Percentiles rank a stretch among this genome's conserved stretches.
Evolutionary conservation across 2,888 invertebrate species (phyloP).

Genomic region (Megastigmus dorsalis): DNA sequence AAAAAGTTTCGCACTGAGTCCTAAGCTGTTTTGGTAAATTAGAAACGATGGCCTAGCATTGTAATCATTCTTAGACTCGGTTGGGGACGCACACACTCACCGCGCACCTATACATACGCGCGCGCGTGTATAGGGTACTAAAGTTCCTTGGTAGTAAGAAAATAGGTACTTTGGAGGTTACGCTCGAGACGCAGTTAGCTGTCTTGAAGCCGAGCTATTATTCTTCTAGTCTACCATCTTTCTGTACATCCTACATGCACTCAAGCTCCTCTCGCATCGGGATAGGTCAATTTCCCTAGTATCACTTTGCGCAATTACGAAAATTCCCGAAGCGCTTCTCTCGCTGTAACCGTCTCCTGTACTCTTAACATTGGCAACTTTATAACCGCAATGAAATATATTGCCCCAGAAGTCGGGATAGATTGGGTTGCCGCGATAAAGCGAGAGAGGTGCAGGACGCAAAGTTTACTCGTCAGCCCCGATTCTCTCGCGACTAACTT

Average conservation of each 20-base stretch:
- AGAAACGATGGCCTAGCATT: constrained; percentile 29
- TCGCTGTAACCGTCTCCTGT: background rate
- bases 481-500: no score
- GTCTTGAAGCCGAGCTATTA: constrained; percentile 13
- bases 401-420: background rate
- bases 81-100: no score
- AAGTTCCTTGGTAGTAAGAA: constrained; percentile 27
- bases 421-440: background rate
- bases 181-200: constrained; percentile 8
- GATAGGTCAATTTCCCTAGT: constrained; percentile 21
- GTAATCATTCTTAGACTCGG: constrained; percentile 29
- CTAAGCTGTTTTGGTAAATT: constrained; percentile 25
- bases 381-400: constrained; percentile 3
- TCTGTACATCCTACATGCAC: background rate
- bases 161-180: constrained; percentile 35
- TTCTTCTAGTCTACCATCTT: constrained; percentile 14
- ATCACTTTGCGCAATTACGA: constrained; percentile 4
- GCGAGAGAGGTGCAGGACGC: no score
- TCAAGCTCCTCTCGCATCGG: no score
- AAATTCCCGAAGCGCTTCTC: background rate
- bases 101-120: no score
- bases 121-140: no score
- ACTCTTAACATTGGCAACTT: background rate
- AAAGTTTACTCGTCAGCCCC: no score
- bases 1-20: constrained; percentile 27